Percentiles rank a stretch among this genome's conserved stretches.
These are phyloP conservation scores for Drosophila longiperda DNA, from an alignment of 2,888 invertebrate species.

Conservation along the genomic window DNA sequence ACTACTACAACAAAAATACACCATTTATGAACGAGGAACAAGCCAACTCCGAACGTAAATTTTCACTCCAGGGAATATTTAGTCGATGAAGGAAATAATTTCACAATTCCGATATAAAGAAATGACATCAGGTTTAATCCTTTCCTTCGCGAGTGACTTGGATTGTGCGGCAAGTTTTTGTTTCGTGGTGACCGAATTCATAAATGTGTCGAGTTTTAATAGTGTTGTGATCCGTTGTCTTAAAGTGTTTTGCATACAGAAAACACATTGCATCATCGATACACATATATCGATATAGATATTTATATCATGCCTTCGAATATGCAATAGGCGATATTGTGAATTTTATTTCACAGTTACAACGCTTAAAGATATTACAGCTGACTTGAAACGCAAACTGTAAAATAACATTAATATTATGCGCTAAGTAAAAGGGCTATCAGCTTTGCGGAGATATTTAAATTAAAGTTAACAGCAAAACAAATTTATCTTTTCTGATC, in stretches of 20 bases:
- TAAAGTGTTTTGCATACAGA: neutral
- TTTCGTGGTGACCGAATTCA: neutral
- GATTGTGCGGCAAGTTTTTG: neutral
- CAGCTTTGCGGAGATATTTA: neutral
- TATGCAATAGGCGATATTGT: neutral
- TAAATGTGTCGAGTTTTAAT: neutral
- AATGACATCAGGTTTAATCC: neutral
- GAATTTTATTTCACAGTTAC: neutral
- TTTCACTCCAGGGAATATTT: neutral
- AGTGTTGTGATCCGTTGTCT: neutral
- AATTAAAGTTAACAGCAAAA: neutral
- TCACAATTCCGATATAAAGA: neutral
- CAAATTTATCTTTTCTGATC: neutral
- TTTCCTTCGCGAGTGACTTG: neutral
- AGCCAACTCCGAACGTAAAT: constrained; percentile 1
- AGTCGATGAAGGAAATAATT: neutral
- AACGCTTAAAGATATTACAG: neutral
- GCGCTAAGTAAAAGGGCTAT: neutral
- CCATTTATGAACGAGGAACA: constrained; percentile 9
- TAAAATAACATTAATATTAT: neutral
- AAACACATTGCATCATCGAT: constrained; percentile 6
- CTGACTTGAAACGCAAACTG: neutral
- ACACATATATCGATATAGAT: neutral
- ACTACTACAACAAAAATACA: constrained; percentile 19
- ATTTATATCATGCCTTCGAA: neutral